These are phyloP conservation scores for Rhabdomys pumilio DNA, from an alignment of 2,797 vertebrate species.

Conservation along the genomic window DNA sequence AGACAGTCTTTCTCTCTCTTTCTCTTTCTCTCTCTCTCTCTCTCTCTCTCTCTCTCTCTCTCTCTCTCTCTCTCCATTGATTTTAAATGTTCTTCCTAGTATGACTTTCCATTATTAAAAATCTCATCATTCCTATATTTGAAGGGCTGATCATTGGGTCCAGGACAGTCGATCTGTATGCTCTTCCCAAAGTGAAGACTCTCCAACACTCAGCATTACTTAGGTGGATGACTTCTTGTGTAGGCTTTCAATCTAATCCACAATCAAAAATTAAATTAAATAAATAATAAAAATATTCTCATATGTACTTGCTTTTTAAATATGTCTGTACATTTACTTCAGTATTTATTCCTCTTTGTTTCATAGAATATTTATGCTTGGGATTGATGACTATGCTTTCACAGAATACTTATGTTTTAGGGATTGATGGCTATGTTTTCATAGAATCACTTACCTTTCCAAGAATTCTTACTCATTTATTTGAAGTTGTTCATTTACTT, in stretches of 20 bases:
- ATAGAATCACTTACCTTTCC: background rate
- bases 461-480: background rate
- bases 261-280: background rate
- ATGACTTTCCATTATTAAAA: background rate
- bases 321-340: background rate
- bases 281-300: background rate
- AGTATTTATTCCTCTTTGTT: background rate
- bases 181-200: background rate
- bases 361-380: background rate
- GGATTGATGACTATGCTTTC: background rate
- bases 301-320: background rate
- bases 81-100: background rate
- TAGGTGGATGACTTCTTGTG: background rate
- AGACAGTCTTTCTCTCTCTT: too few relatives aligned
- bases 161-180: background rate
- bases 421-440: background rate
- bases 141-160: background rate
- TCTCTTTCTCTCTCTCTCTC: too few relatives aligned
- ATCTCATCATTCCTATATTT: background rate
- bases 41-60: background rate
- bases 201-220: background rate
- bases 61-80: background rate
- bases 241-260: background rate
- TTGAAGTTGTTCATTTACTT: background rate
- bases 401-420: background rate